These are phyloP conservation scores for Dendrolimus houi DNA, from an alignment of 2,888 invertebrate genomes.

Conservation along the genomic window DNA sequence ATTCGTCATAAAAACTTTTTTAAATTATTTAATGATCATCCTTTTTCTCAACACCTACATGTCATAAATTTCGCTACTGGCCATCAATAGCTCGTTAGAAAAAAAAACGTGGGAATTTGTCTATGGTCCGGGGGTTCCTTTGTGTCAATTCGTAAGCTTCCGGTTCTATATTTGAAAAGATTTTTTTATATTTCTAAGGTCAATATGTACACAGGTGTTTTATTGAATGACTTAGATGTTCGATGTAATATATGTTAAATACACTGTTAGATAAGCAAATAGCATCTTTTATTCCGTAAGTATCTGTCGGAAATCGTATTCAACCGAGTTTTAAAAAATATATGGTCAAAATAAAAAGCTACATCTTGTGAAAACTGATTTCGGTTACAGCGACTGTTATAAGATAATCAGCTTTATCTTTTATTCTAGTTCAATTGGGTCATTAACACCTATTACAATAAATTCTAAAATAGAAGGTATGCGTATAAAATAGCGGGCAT, in stretches of 20 bases:
- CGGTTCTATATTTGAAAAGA: conserved; percentile 18
- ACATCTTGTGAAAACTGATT: too few species aligned
- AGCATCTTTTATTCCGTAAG: too few species aligned
- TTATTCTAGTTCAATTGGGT: too few species aligned
- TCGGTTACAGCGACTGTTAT: too few species aligned
- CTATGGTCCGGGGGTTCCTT: conserved; percentile 49
- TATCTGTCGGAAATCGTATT: too few species aligned
- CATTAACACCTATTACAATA: too few species aligned
- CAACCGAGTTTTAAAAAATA: too few species aligned
- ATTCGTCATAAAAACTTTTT: not conserved
- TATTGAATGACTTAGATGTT: conserved; percentile 24
- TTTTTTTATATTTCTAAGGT: conserved; percentile 23
- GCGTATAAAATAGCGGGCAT: too few species aligned
- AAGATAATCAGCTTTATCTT: too few species aligned
- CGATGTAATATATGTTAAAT: conserved; percentile 18
- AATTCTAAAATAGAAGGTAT: too few species aligned
- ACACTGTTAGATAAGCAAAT: conserved; percentile 5
- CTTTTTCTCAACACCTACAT: conserved; percentile 28
- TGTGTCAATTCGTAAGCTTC: conserved; percentile 61
- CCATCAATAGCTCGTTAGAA: conserved; percentile 30
- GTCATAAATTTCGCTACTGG: conserved; percentile 51
- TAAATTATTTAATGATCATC: not conserved
- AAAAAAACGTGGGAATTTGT: conserved; percentile 60
- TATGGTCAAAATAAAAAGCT: too few species aligned
- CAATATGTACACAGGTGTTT: conserved; percentile 62